Evolutionary conservation across 2,797 vertebrate species (phyloP).

Genomic region (Iguana delicatissima): DNA sequence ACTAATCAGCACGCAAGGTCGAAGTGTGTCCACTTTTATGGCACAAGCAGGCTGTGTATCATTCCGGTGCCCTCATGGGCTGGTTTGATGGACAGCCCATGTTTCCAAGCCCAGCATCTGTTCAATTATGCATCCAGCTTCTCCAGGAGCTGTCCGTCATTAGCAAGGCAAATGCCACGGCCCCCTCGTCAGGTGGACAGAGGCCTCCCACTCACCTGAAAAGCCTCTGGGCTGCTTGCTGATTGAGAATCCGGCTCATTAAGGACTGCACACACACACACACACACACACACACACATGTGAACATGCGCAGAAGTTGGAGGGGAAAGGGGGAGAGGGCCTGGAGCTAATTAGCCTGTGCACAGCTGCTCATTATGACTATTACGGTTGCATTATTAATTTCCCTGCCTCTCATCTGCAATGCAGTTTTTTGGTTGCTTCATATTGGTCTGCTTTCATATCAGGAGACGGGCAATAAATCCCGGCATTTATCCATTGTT

Average conservation of each 20-base stretch:
- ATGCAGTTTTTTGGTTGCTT: slow-evolving; percentile 46
- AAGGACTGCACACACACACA: not conserved
- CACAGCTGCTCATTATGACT: slow-evolving; percentile 66
- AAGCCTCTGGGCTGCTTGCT: not conserved
- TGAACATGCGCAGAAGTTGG: not conserved
- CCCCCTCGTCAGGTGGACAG: slow-evolving; percentile 25
- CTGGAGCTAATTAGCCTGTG: slow-evolving; percentile 62
- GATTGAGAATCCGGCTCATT: rapidly evolving
- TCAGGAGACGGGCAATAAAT: slow-evolving; percentile 54
- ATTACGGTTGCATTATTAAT: slow-evolving; percentile 69
- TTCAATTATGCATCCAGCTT: slow-evolving; percentile 1
- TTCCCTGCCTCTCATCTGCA: slow-evolving; percentile 69
- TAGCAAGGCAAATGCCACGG: rapidly evolving
- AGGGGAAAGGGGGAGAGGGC: slow-evolving; percentile 39
- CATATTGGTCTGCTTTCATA: slow-evolving; percentile 49
- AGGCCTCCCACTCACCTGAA: slow-evolving; percentile 22
- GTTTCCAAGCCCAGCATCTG: slow-evolving; percentile 12
- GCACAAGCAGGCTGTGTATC: rapidly evolving
- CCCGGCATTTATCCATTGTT: rapidly evolving
- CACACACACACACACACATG: rapidly evolving
- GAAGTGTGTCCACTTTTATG: rapidly evolving
- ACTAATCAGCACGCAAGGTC: rapidly evolving
- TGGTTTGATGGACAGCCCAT: not conserved
- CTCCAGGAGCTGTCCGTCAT: not conserved
- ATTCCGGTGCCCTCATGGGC: not conserved